Percentiles rank a stretch among this genome's conserved stretches.
Evolutionary conservation across 2,888 invertebrate species (phyloP).

Genomic region (Leucania comma): DNA sequence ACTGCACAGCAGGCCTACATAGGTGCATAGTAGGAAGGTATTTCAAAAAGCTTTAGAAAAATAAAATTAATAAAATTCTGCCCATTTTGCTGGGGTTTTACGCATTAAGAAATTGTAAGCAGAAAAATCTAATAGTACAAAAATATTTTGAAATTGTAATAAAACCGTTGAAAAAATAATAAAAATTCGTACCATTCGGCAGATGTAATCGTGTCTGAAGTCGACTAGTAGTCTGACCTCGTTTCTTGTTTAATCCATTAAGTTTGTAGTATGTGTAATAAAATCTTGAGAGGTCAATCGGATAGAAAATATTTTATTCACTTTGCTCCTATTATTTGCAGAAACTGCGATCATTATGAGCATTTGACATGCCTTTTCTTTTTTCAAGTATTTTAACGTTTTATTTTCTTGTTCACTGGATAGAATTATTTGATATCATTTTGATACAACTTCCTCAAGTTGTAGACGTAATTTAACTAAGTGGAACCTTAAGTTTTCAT

Average conservation of each 20-base stretch:
- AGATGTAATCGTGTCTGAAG: conserved; percentile 25
- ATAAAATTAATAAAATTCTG: conserved; percentile 12
- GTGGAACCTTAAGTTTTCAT: background rate
- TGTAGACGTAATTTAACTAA: conserved; percentile 2
- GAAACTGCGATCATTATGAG: conserved; percentile 19
- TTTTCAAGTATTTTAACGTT: conserved; percentile 5
- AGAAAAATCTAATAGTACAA: conserved; percentile 24
- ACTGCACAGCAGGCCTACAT: conserved; percentile 12
- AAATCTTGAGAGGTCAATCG: conserved; percentile 13
- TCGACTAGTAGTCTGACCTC: conserved; percentile 39
- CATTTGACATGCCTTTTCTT: conserved; percentile 34
- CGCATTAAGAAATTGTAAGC: conserved; percentile 28
- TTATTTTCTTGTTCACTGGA: conserved; percentile 16
- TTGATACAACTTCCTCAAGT: conserved; percentile 4
- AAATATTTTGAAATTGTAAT: background rate
- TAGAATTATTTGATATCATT: conserved; percentile 14
- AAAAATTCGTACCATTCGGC: conserved; percentile 45
- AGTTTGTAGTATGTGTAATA: background rate
- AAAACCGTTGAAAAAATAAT: conserved; percentile 23
- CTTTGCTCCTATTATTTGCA: conserved; percentile 17
- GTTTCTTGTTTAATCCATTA: conserved; percentile 24
- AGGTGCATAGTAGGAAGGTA: conserved; percentile 14
- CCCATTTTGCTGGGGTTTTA: conserved; percentile 17
- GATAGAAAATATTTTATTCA: conserved; percentile 7
- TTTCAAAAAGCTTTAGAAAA: conserved; percentile 26